Evolutionary conservation across 2,888 invertebrate genomes (phyloP), one percentile per base, ranked within the genome.

Genomic region (Sialis fuliginosa): DNA sequence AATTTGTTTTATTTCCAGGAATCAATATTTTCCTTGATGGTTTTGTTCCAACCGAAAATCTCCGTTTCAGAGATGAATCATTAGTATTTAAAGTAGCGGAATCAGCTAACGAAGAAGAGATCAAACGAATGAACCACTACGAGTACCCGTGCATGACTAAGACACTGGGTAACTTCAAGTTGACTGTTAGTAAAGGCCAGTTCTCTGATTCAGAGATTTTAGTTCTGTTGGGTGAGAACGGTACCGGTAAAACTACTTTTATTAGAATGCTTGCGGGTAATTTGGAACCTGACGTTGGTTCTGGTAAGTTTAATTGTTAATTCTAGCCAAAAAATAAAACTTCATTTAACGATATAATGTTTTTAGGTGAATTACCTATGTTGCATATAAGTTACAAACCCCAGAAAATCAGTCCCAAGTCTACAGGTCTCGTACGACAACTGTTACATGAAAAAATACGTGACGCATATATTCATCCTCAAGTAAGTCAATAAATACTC

Each of bases 21-120:
- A 98, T 98, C 60, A 98, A 98, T 64, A 97, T 98, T 60, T 98
- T 98, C 72, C 75, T 98, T 59, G 98, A 98, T 66, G 98, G 98
- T 44, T 98, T 96, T 69, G 95, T 98, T 22, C 97, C 97, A 13
- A 97, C 98, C 10, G 98, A 98, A 69, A 98, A 98, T 68, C 79
- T 98, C 69, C 79, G 98, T 61, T 98, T 98, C 74, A 79, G 98
- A 50, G 96, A 98, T 55, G 88, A 91, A 63, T 93, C 96, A 1
- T 70, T 98, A 44, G 87, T 95, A 9, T 98, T 98, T 66, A 98
- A 97, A 71, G 97, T 98, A 1, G 90, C 97, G 0, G 98, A 98
- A 64, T 93, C 93, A 47, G 93, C 96, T 4, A 88, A 82, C 9
- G 97, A 97, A 65, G 95, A 96, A 67, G 97, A 97, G 70, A 83